These are phyloP conservation scores for Apocrypta bakeri DNA, from an alignment of 1,140 invertebrate species.

Conservation along the genomic window DNA sequence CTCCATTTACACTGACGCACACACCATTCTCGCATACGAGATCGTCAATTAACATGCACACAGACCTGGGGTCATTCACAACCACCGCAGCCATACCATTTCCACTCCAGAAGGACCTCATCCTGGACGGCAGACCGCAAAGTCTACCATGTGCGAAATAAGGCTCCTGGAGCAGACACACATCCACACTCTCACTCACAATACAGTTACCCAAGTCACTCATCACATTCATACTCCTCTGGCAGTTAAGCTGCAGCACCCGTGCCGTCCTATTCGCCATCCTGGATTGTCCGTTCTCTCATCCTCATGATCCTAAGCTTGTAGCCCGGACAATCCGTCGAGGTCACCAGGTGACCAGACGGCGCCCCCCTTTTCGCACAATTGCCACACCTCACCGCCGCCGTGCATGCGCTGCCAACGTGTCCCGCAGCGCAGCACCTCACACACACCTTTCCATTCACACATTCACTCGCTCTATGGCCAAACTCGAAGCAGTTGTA, in stretches of 20 bases:
- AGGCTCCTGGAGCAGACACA: too few relatives aligned
- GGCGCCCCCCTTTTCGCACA: background rate
- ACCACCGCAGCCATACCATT: too few relatives aligned
- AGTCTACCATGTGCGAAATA: too few relatives aligned
- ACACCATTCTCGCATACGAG: constrained; percentile 29
- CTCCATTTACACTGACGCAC: constrained; percentile 47
- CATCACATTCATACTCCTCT: too few relatives aligned
- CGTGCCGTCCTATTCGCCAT: background rate
- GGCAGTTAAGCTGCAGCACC: too few relatives aligned
- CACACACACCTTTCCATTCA: too few relatives aligned
- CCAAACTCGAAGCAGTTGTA: constrained; percentile 6
- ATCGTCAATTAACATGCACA: constrained; percentile 52
- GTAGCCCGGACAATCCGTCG: background rate
- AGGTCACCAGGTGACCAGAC: background rate
- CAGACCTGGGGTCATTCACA: background rate
- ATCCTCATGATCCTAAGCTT: background rate
- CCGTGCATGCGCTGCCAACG: too few relatives aligned
- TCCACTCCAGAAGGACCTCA: background rate
- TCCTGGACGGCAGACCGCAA: background rate
- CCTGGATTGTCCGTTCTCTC: background rate
- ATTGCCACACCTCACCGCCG: background rate
- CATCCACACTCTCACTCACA: too few relatives aligned
- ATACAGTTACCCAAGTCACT: too few relatives aligned
- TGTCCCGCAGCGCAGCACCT: too few relatives aligned
- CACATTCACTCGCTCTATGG: background rate